These are phyloP conservation scores for Desmodus rotundus DNA, from an alignment of 2,113 vertebrate species.

Conservation along the genomic window DNA sequence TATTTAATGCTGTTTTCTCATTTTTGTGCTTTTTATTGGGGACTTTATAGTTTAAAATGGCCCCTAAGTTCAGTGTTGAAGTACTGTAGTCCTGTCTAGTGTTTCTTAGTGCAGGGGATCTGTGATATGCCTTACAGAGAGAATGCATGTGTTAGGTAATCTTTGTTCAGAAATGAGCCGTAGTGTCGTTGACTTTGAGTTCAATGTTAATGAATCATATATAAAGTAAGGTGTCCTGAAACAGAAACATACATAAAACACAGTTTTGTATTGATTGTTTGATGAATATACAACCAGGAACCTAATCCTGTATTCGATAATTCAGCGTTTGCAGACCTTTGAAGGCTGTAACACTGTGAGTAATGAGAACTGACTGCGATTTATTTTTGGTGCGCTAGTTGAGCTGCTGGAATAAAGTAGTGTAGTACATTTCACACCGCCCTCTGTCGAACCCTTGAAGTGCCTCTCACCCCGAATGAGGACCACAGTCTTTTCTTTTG, in stretches of 20 bases:
- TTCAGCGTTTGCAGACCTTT: neutral
- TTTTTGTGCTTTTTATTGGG: neutral
- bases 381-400: neutral
- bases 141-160: neutral
- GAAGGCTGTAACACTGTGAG: neutral
- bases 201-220: neutral
- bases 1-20: neutral
- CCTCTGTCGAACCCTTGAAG: neutral
- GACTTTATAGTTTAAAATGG: neutral
- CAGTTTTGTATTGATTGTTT: neutral
- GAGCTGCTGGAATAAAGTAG: neutral
- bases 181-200: neutral
- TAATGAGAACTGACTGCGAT: neutral
- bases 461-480: neutral
- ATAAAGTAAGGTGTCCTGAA: neutral
- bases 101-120: neutral
- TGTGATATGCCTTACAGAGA: neutral
- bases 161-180: neutral
- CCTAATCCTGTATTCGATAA: neutral
- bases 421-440: neutral
- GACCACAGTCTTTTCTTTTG: neutral
- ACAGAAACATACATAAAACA: neutral
- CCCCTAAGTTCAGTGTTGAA: neutral
- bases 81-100: neutral
- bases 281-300: neutral